Base-by-base conservation (phyloP, 2,888 invertebrate species). In the Lasioglossum figueresi region DNA sequence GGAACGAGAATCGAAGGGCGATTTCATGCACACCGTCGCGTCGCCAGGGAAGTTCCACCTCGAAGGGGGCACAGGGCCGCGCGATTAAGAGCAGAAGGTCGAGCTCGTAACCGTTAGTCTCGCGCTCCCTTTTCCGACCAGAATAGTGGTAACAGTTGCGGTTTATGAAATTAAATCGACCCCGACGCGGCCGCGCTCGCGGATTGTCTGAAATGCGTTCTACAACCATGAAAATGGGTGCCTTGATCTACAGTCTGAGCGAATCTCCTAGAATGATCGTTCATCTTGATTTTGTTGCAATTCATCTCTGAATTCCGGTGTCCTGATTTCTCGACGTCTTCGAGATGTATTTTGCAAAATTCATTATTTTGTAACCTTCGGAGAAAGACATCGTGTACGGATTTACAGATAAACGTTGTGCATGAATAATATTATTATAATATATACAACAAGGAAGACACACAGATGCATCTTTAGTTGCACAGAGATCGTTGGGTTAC, bases 111-210 rank as follows among this genome's bases (percentile, higher is more conserved):
- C 93, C 91, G 92, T 94, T 93, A 93, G 92, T 92, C 66, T 34
- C 89, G 91, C 89, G 34, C 76, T 90, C 92, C 92, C 91, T 94
- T 94, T 93, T 90, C 66, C 88, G 91, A 92, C 90, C 91, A n/a
- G 92, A 94, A 94, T 93, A 91, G 94, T 91, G 94, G 94, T 92
- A 94, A 94, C 94, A 94, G 94, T 95, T 95, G 95, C 93, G 94
- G 94, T 95, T 94, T 95, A 95, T 94, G 94, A 95, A 95, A 95
- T 95, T 94, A 94, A 94, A 94, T 94, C 92, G 93, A 90, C 91
- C 93, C 89, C 88, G 91, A 92, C 59, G 78, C 12, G 88, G 92
- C 92, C 91, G 89, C 89, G 91, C 90, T 88, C 89, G 68, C 37
- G 37, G 68, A 66, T 31, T 31, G 16, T 66, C 31, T 66, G 52